Evolutionary conservation across 2,113 vertebrate species (phyloP), one percentile per base, ranked within the genome.

Genomic region (Geococcyx californianus): DNA sequence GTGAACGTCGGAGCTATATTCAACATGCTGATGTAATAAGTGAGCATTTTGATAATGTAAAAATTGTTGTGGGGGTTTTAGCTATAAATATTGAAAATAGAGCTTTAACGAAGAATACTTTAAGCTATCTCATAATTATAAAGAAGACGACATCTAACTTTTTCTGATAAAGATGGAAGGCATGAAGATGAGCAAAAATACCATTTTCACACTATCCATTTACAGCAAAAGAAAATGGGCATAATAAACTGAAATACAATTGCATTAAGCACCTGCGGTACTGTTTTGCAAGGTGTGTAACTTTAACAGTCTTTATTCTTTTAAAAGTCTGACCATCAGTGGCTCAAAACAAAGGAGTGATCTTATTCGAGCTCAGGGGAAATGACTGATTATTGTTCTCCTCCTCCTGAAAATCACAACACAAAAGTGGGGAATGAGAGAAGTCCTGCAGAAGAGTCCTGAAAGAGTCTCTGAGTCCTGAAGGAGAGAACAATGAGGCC

Each of bases 301-400:
- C 14, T 89, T 66, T 18, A 67, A 13, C 36, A 72, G 15, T 33
- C 58, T 29, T 45, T 51, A 13, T 19, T 44, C 9, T 74, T 66
- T 56, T 56, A 56, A 56, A 52, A 28, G 12, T 21, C 10, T 52
- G 56, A 60, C 5, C 5, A 59, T 3, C 23, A 63, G 11, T 4
- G 42, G 3, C 7, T 52, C 40, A 64, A 54, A 68, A 70, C 7
- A n/a, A 38, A 51, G 19, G 63, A 38, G 11, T 44, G 5, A 54
- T 4, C 7, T 62, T 15, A 23, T 3, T 40, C 9, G 1, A 2
- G 16, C 18, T 70, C n/a, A 23, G 6, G 5, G 51, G 18, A 59
- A 78, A 80, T 6, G 11, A 56, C 7, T 60, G 49, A 26, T 5
- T 25, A 38, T 21, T 3, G 7, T 49, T 63, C 5, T 2, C 2